phyloP scores from a whole-genome alignment of 2,113 vertebrate species.

The Chlorodrepanis virens region DNA sequence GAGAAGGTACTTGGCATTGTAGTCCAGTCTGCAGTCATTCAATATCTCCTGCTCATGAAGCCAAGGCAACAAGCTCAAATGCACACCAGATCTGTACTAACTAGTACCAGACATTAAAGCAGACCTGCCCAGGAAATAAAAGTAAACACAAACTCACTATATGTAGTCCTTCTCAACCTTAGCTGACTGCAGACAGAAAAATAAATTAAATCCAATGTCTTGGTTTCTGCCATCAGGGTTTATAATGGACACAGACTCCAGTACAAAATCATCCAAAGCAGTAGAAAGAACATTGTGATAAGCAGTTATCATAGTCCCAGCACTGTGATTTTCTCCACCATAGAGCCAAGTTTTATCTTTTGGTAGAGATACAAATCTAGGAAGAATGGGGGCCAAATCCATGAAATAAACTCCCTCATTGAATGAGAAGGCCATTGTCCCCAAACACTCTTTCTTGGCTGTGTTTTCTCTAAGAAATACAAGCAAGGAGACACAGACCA shows the following conservation, averaged over 20 bases:
- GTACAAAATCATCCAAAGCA: background rate
- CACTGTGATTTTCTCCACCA: background rate
- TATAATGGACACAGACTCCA: background rate
- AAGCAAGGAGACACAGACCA: background rate
- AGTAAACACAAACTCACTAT: background rate
- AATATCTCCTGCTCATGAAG: background rate
- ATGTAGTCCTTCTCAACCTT: background rate
- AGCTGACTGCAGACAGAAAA: background rate
- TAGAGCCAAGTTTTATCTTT: background rate
- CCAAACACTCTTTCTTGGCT: background rate
- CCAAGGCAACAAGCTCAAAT: background rate
- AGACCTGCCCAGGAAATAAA: background rate
- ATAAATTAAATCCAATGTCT: fast-evolving
- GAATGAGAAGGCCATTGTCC: background rate
- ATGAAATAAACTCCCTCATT: background rate
- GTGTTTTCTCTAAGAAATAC: background rate
- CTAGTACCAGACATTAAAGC: background rate
- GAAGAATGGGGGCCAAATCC: background rate
- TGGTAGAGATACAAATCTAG: background rate
- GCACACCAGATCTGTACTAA: background rate
- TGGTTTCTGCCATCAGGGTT: background rate
- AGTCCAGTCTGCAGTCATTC: background rate
- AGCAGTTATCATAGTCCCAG: background rate
- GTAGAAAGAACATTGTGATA: background rate
- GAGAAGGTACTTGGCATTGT: background rate